Evolutionary conservation across 2,113 vertebrate species (phyloP).

Genomic region (Elachura formosa): DNA sequence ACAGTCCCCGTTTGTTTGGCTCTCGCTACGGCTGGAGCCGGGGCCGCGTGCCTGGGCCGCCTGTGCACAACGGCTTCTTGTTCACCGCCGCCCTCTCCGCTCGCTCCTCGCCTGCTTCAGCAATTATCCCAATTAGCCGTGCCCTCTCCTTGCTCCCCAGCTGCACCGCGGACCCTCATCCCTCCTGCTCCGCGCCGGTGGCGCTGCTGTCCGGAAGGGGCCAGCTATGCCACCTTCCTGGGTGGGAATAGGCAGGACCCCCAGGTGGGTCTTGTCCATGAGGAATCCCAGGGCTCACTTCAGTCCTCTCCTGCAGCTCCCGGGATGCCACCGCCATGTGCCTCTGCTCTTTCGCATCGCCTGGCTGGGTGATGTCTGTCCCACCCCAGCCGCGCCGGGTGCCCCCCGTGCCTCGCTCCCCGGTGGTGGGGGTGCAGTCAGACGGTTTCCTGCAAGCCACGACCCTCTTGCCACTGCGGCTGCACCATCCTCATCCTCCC

Average conservation of each 20-base stretch:
- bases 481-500: neutral
- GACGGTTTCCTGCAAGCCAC: neutral
- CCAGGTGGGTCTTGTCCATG: accelerated
- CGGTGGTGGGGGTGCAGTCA: neutral
- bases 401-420: neutral
- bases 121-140: conserved; percentile 46
- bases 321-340: neutral
- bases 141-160: neutral
- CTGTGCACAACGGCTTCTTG: conserved; percentile 50
- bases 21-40: neutral
- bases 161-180: accelerated
- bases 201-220: accelerated
- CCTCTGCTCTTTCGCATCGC: accelerated
- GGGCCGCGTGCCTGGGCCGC: conserved; percentile 10
- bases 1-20: conserved; percentile 54
- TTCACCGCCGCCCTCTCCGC: neutral
- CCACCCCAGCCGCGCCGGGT: accelerated
- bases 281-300: neutral
- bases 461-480: accelerated
- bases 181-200: accelerated
- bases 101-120: conserved; percentile 17
- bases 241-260: neutral
- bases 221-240: neutral
- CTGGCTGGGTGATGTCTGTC: neutral
- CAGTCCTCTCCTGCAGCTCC: neutral